Conservation (phyloP, 2,888 invertebrate genomes). For the Microchrysa polita region DNA sequence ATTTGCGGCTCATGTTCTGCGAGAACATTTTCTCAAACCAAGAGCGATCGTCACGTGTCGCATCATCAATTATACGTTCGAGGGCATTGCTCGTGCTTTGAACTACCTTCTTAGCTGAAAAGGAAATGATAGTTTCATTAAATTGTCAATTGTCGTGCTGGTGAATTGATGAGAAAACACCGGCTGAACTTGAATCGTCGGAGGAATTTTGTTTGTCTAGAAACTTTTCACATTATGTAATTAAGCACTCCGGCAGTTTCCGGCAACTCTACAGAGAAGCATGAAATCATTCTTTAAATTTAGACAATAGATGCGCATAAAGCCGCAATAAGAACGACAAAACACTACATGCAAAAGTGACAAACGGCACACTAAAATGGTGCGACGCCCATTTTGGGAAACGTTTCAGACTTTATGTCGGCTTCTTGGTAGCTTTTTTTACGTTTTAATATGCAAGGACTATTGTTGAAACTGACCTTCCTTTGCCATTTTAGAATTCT, state of each 20-base stretch:
- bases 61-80: slow-evolving; percentile 30
- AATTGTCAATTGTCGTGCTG: background rate
- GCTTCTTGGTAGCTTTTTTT: background rate
- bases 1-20: slow-evolving; percentile 80
- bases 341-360: background rate
- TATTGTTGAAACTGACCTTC: background rate
- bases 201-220: background rate
- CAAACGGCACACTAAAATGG: background rate
- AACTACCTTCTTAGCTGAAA: background rate
- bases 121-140: too few relatives aligned
- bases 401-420: background rate
- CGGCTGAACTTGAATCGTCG: background rate
- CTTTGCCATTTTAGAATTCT: slow-evolving; percentile 2
- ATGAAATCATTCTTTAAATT: slow-evolving; percentile 7
- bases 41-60: slow-evolving; percentile 26
- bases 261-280: background rate
- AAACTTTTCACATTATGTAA: background rate
- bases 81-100: slow-evolving; percentile 1
- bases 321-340: background rate
- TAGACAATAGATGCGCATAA: background rate
- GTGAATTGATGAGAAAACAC: background rate
- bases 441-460: background rate
- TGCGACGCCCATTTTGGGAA: background rate
- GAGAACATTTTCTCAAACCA: slow-evolving; percentile 66
- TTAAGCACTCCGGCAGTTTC: background rate